Evolutionary conservation across 2,797 vertebrate species (phyloP), one percentile per base, ranked within the genome.

Genomic region (Chrosomus eos): DNA sequence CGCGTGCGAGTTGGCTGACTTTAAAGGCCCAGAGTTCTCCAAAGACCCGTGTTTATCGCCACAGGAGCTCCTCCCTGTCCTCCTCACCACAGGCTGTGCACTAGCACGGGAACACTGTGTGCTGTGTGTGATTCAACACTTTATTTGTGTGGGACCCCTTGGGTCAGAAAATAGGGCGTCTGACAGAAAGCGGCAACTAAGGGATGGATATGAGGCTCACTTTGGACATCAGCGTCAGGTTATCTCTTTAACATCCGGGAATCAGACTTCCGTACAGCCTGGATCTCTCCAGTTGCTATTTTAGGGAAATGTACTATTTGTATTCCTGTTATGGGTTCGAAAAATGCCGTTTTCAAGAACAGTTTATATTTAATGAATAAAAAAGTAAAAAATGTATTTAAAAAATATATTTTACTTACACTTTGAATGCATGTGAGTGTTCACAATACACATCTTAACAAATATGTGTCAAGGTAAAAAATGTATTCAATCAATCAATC

Each of bases 181-280:
- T 88, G 89, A 90, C 88, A 83, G 80, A 90, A 87, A 89, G 64
- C 82, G 70, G 86, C 62, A 85, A 81, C 83, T 75, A 18, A 66
- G 67, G 81, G 79, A 90, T 83, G 84, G 83, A 87, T 88, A 70
- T 84, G 78, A 87, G 73, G 84, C 78, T 70, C 43, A 43, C 82
- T 87, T 81, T 79, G 88, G 82, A 84, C 81, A 86, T 80, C 73
- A 71, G 84, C 79, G 73, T 31, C 80, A 83, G 87, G 76, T 89
- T 86, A 88, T 86, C 84, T 77, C 58, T 85, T 53, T 79, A 88
- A 81, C 87, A 84, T 86, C 70, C 31, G 60, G 71, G 80, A 79
- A 75, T 83, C 80, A 83, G 60, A 72, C 76, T 81, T 76, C 68
- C 45, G 45, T 5, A 48, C 45, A 16, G 45, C 45, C 43, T 45